Conservation (phyloP, 2,888 invertebrate genomes). For the Schizaphis graminum region DNA sequence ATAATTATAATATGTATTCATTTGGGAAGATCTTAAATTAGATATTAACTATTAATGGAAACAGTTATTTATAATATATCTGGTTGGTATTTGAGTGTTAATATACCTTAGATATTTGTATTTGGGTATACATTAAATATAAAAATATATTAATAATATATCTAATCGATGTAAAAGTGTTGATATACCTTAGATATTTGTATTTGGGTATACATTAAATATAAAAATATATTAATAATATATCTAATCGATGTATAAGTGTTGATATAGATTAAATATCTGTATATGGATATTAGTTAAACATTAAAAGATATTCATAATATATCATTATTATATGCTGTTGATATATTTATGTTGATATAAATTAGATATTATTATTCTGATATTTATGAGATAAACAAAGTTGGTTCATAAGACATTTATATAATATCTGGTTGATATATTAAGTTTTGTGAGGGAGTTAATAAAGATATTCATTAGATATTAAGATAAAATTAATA, state of each 20-base stretch:
- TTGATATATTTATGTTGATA: too few relatives aligned
- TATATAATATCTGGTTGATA: too few relatives aligned
- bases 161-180: background rate
- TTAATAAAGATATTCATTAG: too few relatives aligned
- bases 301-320: background rate
- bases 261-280: background rate
- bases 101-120: background rate
- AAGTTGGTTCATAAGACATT: too few relatives aligned
- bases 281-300: background rate
- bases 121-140: background rate
- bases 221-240: background rate
- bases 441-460: too few relatives aligned
- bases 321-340: background rate
- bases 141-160: background rate
- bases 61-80: too few relatives aligned
- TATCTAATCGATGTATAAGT: background rate
- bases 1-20: too few relatives aligned
- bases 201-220: background rate
- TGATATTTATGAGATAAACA: too few relatives aligned
- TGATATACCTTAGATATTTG: background rate
- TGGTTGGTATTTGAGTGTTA: background rate
- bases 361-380: too few relatives aligned
- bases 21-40: too few relatives aligned
- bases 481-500: too few relatives aligned
- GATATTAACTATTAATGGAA: too few relatives aligned